Percentiles rank a stretch among this genome's conserved stretches.
Conservation (phyloP, 2,113 vertebrate species). For the Cephalopholis sonnerati region DNA sequence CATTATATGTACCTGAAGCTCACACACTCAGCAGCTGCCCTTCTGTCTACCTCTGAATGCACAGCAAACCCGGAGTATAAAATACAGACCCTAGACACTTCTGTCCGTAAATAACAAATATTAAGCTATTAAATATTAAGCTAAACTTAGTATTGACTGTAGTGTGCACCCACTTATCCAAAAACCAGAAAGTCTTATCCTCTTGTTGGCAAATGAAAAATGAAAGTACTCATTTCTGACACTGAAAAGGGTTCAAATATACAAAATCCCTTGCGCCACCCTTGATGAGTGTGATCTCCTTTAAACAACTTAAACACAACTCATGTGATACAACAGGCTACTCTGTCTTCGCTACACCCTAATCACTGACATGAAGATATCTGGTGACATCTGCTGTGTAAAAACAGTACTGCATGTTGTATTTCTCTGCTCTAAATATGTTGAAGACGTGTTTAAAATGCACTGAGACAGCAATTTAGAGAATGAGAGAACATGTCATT, state of each 20-base stretch:
- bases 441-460: too few species aligned
- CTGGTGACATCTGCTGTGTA: constrained; percentile 51
- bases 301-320: not conserved
- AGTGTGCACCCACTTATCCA: not conserved
- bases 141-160: not conserved
- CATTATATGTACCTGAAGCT: not conserved
- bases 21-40: not conserved
- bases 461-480: too few species aligned
- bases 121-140: not conserved
- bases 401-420: constrained; percentile 7
- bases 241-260: not conserved
- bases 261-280: too few species aligned
- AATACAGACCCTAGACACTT: not conserved
- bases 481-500: not conserved
- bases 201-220: not conserved
- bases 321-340: too few species aligned
- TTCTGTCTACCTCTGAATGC: not conserved
- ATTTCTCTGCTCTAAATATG: not conserved
- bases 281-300: not conserved
- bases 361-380: constrained; percentile 4
- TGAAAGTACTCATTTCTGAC: not conserved
- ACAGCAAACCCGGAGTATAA: not conserved
- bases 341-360: not conserved
- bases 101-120: not conserved
- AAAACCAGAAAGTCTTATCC: not conserved